Evolutionary conservation across 2,113 vertebrate species (phyloP).

Genomic region (Callionymus lyra): DNA sequence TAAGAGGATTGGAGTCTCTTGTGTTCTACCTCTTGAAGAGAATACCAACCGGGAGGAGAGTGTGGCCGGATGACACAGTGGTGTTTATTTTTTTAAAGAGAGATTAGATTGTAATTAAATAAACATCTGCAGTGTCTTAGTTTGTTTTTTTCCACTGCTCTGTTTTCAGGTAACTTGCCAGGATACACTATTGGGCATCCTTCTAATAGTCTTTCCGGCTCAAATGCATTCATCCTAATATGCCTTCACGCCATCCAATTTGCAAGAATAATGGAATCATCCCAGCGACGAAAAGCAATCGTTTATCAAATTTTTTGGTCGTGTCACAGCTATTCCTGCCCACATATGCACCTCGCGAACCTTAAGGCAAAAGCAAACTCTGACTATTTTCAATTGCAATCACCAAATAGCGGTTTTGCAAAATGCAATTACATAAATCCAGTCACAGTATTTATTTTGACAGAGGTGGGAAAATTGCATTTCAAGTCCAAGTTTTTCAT

Average conservation of each 20-base stretch:
- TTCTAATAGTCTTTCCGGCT: slow-evolving; percentile 26
- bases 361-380: too few relatives aligned
- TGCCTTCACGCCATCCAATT: slow-evolving; percentile 36
- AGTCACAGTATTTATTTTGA: too few relatives aligned
- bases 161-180: slow-evolving; percentile 11
- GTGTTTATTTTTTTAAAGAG: too few relatives aligned
- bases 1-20: slow-evolving; percentile 21
- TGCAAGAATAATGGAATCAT: slow-evolving; percentile 55
- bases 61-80: slow-evolving; percentile 3
- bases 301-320: slow-evolving; percentile 41
- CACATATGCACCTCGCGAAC: too few relatives aligned
- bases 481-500: too few relatives aligned
- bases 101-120: too few relatives aligned
- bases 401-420: too few relatives aligned
- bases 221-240: slow-evolving; percentile 49
- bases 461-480: too few relatives aligned
- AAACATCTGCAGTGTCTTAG: too few relatives aligned
- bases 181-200: slow-evolving; percentile 33
- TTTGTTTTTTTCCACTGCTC: neutral
- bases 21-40: slow-evolving; percentile 31
- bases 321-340: slow-evolving; percentile 1
- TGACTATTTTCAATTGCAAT: too few relatives aligned
- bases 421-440: too few relatives aligned
- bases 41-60: slow-evolving; percentile 37
- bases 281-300: slow-evolving; percentile 33